Conservation (phyloP, 1,140 invertebrate species). For the Cardiocondyla obscurior region DNA sequence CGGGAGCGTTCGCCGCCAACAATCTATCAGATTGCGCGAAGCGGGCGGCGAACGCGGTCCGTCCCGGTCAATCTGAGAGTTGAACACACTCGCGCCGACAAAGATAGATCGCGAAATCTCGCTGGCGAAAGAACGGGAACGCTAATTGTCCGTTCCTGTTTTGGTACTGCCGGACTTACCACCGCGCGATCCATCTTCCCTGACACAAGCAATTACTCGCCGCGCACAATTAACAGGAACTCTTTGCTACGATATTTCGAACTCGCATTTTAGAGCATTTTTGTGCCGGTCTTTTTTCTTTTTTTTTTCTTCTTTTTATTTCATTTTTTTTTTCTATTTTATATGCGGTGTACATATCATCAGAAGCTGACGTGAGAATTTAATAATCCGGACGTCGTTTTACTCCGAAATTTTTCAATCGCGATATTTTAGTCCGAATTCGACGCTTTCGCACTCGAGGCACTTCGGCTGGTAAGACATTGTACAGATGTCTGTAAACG, state of each 20-base stretch:
- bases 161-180: slow-evolving; percentile 5
- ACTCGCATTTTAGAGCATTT: background rate
- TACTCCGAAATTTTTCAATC: background rate
- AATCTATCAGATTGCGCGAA: background rate
- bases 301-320: background rate
- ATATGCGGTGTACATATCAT: background rate
- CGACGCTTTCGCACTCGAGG: background rate
- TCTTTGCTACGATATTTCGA: background rate
- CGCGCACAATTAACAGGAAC: background rate
- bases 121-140: slow-evolving; percentile 26
- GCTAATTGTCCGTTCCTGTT: slow-evolving; percentile 41
- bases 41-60: background rate
- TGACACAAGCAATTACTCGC: slow-evolving; percentile 30
- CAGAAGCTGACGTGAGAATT: background rate
- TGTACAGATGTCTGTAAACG: slow-evolving; percentile 4
- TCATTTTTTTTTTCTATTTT: background rate
- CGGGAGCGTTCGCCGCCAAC: background rate
- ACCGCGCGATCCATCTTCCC: slow-evolving; percentile 32
- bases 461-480: background rate
- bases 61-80: slow-evolving; percentile 4
- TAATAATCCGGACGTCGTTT: background rate
- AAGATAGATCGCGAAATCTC: slow-evolving; percentile 34
- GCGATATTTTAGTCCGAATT: background rate
- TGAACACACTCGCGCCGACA: background rate
- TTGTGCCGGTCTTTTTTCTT: background rate